A percentile compares a stretch with the other conserved stretches of the same genome.
Conservation (phyloP, 35 echinoderm and acorn worm genomes). For the Heliocidaris erythrogramma region DNA sequence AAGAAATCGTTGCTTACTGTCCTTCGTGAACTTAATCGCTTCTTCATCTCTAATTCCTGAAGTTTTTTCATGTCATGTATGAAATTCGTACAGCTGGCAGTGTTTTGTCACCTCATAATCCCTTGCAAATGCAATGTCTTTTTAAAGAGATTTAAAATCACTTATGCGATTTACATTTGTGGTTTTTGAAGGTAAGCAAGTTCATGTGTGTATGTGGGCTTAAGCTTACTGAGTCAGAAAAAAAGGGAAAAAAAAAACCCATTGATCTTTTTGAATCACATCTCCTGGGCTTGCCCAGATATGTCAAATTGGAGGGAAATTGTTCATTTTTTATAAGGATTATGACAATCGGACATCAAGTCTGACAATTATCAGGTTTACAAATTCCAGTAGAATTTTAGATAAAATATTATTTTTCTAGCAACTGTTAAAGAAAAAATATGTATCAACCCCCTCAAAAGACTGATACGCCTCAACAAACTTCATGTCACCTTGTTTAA, state of each 20-base stretch:
- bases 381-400: neutral
- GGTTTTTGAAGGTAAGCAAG: conserved; percentile 7
- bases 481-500: too few species aligned
- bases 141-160: neutral
- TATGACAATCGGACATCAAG: neutral
- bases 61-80: neutral
- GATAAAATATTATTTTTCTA: too few species aligned
- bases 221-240: neutral
- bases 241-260: neutral
- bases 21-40: neutral
- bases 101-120: neutral
- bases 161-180: neutral
- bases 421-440: too few species aligned
- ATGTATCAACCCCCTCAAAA: too few species aligned
- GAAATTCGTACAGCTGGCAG: neutral
- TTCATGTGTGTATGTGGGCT: neutral
- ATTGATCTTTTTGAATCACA: neutral
- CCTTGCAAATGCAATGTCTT: neutral
- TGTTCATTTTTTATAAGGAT: neutral
- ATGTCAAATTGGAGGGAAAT: neutral
- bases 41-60: neutral
- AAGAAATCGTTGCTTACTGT: neutral
- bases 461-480: too few species aligned
- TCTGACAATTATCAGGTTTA: neutral
- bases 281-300: neutral